Percentiles rank a stretch among this genome's conserved stretches.
Evolutionary conservation across 1,140 invertebrate genomes (phyloP).

Genomic region (Aphelinus atriplicis): DNA sequence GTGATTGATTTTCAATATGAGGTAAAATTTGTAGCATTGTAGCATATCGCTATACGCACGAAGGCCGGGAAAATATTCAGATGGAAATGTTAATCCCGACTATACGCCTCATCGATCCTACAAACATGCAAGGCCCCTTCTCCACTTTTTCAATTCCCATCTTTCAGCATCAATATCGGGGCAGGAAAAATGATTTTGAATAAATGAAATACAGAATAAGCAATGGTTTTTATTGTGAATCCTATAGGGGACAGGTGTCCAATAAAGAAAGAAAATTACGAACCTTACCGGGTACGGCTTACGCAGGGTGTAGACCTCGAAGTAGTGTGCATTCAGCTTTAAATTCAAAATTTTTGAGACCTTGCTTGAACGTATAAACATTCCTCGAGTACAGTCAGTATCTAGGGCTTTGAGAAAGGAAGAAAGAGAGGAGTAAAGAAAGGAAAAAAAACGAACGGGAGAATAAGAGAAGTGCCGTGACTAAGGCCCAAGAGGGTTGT

Average conservation of each 20-base stretch:
- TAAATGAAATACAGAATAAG: slow-evolving; percentile 25
- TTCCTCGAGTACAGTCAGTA: slow-evolving; percentile 1
- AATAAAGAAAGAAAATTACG: slow-evolving; percentile 38
- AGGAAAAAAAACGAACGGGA: not conserved
- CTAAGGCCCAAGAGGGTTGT: slow-evolving; percentile 35
- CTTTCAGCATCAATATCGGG: no score
- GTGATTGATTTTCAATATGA: no score
- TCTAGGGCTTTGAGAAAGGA: slow-evolving; percentile 25
- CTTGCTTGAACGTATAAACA: slow-evolving; percentile 30
- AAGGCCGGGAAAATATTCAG: no score
- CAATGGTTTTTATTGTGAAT: slow-evolving; percentile 30
- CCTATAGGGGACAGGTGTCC: slow-evolving; percentile 32
- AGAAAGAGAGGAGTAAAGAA: slow-evolving; percentile 5
- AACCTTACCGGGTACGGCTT: slow-evolving; percentile 16
- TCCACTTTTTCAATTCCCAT: no score
- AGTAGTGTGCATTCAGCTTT: slow-evolving; percentile 22
- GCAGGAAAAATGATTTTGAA: slow-evolving; percentile 25
- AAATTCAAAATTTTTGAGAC: slow-evolving; percentile 40
- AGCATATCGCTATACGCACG: no score
- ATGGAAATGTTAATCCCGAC: no score
- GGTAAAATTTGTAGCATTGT: no score
- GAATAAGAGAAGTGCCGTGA: slow-evolving; percentile 15
- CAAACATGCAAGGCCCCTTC: no score
- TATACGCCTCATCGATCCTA: no score
- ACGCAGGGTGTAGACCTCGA: not conserved